These are phyloP conservation scores for Drosophila hydei DNA, from an alignment of 1,140 invertebrate genomes.

Conservation along the genomic window DNA sequence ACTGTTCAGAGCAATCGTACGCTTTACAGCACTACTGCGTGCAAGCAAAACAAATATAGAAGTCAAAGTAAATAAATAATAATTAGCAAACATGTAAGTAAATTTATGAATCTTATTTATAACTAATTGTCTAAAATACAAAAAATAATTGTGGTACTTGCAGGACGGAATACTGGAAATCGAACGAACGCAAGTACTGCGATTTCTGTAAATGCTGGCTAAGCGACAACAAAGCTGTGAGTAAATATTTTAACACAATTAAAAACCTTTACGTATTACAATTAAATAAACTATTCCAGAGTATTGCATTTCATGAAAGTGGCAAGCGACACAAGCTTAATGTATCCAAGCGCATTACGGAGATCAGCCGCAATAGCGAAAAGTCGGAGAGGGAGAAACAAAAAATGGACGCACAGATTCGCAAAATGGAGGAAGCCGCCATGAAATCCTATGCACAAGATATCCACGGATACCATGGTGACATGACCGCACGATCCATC, in stretches of 20 bases:
- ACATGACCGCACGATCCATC: constrained; percentile 88
- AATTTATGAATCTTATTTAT: not conserved
- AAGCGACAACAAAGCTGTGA: constrained; percentile 97
- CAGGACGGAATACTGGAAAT: constrained; percentile 99
- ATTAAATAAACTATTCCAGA: constrained; percentile 85
- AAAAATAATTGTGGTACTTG: constrained; percentile 46
- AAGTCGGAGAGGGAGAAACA: constrained; percentile 90
- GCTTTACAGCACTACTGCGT: constrained; percentile 10
- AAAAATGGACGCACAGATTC: constrained; percentile 91
- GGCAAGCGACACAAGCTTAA: constrained; percentile 97
- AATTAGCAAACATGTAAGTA: constrained; percentile 9
- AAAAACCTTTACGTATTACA: not conserved
- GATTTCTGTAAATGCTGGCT: constrained; percentile 99
- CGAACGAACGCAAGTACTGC: constrained; percentile 96
- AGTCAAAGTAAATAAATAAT: constrained; percentile 46
- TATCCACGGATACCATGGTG: constrained; percentile 84
- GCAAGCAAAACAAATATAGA: constrained; percentile 3
- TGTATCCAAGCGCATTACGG: constrained; percentile 93
- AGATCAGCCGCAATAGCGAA: constrained; percentile 92
- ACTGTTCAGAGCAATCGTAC: not conserved
- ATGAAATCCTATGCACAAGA: constrained; percentile 93
- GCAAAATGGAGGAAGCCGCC: constrained; percentile 95
- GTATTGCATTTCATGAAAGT: constrained; percentile 97
- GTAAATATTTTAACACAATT: constrained; percentile 6
- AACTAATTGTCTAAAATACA: not conserved